Evolutionary conservation across 1,140 invertebrate genomes (phyloP), one percentile per base, ranked within the genome.

Genomic region (Anthonomus grandis): DNA sequence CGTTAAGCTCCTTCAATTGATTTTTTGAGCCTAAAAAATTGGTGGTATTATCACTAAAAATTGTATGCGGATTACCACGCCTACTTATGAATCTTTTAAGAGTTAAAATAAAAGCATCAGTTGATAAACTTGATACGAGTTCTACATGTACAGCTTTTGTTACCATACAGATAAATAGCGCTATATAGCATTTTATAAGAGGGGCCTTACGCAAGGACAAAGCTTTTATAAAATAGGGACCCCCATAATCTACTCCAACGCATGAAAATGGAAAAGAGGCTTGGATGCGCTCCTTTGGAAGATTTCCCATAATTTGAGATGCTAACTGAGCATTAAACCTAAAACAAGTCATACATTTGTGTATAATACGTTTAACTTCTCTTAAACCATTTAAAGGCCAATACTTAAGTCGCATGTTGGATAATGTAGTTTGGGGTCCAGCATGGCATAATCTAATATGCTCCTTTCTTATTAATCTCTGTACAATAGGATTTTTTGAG

Each of bases 91-190:
- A 75, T 34, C 75, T 41, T 13, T 70, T 41, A 1, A 78, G 44
- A 17, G 67, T 64, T 25, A 64, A 62, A 13, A 78, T 39, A 47
- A 75, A 76, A 0, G 64, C 64, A 22, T 73, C 65, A 0, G 74
- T 73, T 2, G 65, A 54, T 4, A 78, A 49, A 3, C 62, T 64
- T 9, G 63, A 57, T 0, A 66, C 71, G 0, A 74, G n/a, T 52
- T 79, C 76, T 1, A 79, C 15, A 52, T 80, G 76, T 1, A 79
- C 62, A 0, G 75, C 76, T 48, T 75, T 62, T 4, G 67, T 71
- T 39, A 48, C 66, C 34, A 62, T 37, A 47, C 75, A 75, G 0
- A 72, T 68, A 45, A 76, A 76, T 6, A 79, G 10, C 3, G 62
- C 69, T 3, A 72, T 62, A 39, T 70, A 77, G 6, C 54, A 44